Conservation (phyloP, 2,797 vertebrate genomes). For the Pampus argenteus region DNA sequence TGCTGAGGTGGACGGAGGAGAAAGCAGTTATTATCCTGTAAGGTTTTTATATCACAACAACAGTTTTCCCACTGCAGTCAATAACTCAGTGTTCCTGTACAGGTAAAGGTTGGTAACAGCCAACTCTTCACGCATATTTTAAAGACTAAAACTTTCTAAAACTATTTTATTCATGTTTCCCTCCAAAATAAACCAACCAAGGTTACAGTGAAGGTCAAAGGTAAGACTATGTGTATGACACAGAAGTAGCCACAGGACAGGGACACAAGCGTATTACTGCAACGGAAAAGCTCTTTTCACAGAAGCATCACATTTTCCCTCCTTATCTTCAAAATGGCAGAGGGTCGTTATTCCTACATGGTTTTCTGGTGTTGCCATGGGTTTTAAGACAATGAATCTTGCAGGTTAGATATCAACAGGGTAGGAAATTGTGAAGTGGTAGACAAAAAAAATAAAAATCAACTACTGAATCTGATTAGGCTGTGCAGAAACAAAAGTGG, state of each 20-base stretch:
- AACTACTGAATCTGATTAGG: no score
- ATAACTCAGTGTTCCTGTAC: background rate
- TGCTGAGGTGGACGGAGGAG: constrained; percentile 62
- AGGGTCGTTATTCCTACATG: constrained; percentile 34
- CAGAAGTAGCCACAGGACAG: background rate
- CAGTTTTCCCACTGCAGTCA: constrained; percentile 40
- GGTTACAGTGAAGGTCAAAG: constrained; percentile 1
- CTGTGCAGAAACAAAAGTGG: no score
- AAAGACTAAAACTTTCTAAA: background rate
- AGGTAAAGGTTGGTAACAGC: background rate
- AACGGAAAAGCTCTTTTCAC: constrained; percentile 24
- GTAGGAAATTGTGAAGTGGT: constrained; percentile 43
- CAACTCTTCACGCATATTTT: no score
- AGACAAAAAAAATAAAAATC: no score
- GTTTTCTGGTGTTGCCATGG: constrained; percentile 6
- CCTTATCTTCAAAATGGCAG: background rate
- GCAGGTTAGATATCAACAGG: constrained; percentile 56
- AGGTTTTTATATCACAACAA: background rate
- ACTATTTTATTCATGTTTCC: background rate
- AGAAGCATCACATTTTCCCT: background rate
- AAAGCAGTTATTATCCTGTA: background rate
- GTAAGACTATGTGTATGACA: no score
- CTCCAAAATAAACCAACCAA: background rate
- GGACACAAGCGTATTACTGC: background rate
- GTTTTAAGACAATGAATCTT: constrained; percentile 16